Conservation (phyloP, 2,888 invertebrate genomes). For the Zeuzera pyrina region DNA sequence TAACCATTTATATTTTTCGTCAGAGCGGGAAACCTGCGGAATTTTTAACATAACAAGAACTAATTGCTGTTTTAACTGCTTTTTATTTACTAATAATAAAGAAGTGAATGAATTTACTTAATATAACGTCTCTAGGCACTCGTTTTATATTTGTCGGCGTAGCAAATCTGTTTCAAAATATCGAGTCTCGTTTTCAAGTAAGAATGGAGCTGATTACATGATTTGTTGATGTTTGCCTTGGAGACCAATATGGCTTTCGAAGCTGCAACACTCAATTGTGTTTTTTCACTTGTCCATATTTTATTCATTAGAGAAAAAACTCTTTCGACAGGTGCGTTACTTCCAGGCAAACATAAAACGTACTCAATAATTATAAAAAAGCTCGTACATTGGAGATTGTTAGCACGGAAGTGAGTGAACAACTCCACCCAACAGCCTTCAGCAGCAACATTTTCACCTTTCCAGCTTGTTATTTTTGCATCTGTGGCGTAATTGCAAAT, state of each 20-base stretch:
- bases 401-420: too few relatives aligned
- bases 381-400: slow-evolving; percentile 11
- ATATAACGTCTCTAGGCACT: too few relatives aligned
- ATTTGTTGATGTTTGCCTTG: slow-evolving; percentile 12
- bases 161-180: slow-evolving; percentile 12
- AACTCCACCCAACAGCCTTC: background rate
- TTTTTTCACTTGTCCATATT: slow-evolving; percentile 16
- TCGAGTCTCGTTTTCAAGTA: slow-evolving; percentile 14
- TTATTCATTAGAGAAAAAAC: slow-evolving; percentile 10
- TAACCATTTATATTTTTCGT: too few relatives aligned
- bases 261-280: slow-evolving; percentile 16
- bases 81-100: too few relatives aligned
- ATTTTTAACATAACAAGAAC: too few relatives aligned
- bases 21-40: too few relatives aligned
- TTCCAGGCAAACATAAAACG: slow-evolving; percentile 11
- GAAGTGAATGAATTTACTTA: too few relatives aligned
- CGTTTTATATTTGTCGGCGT: slow-evolving; percentile 11
- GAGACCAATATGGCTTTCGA: slow-evolving; percentile 15
- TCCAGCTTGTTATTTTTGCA: slow-evolving; percentile 22
- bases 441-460: background rate
- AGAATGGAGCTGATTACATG: slow-evolving; percentile 10
- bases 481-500: slow-evolving; percentile 21
- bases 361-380: slow-evolving; percentile 14
- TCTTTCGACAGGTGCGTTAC: slow-evolving; percentile 11
- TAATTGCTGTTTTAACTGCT: too few relatives aligned